Conservation (phyloP, 2,797 vertebrate genomes). For the Discoglossus pictus region DNA sequence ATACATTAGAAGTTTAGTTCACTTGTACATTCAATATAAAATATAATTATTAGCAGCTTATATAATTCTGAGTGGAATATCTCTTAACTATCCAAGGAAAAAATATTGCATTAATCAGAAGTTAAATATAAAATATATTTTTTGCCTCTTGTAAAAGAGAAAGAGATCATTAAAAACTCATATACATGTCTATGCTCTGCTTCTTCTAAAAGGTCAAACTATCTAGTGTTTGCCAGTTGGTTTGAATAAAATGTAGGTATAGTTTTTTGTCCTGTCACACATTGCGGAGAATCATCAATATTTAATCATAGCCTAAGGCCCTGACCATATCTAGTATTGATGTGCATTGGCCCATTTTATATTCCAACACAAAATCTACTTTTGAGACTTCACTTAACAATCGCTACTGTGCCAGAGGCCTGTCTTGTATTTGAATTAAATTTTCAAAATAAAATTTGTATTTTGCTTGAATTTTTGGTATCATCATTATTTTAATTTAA, state of each 20-base stretch:
- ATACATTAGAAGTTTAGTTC: too few species aligned
- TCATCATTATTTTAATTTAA: slow-evolving; percentile 22
- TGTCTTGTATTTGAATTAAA: slow-evolving; percentile 36
- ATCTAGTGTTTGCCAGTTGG: slow-evolving; percentile 38
- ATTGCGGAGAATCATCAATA: slow-evolving; percentile 51
- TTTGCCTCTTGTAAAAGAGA: slow-evolving; percentile 2
- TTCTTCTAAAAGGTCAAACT: slow-evolving; percentile 45
- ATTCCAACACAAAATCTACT: slow-evolving; percentile 47
- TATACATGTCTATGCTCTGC: slow-evolving; percentile 46
- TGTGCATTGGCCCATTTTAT: slow-evolving; percentile 45
- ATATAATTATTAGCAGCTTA: neutral
- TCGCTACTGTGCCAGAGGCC: slow-evolving; percentile 43
- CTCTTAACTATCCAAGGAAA: slow-evolving; percentile 6
- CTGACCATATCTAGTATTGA: slow-evolving; percentile 51
- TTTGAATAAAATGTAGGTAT: slow-evolving; percentile 51
- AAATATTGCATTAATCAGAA: slow-evolving; percentile 21
- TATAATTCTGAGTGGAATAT: neutral
- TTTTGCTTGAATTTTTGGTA: slow-evolving; percentile 24
- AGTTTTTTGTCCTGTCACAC: slow-evolving; percentile 51
- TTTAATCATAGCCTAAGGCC: slow-evolving; percentile 49
- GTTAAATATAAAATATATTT: slow-evolving; percentile 12
- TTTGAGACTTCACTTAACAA: slow-evolving; percentile 49
- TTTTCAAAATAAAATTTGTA: slow-evolving; percentile 49
- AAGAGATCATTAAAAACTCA: slow-evolving; percentile 42
- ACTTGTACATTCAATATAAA: too few species aligned